These are phyloP conservation scores for Troides oblongomaculatus DNA, from an alignment of 2,888 invertebrate species.

Conservation along the genomic window DNA sequence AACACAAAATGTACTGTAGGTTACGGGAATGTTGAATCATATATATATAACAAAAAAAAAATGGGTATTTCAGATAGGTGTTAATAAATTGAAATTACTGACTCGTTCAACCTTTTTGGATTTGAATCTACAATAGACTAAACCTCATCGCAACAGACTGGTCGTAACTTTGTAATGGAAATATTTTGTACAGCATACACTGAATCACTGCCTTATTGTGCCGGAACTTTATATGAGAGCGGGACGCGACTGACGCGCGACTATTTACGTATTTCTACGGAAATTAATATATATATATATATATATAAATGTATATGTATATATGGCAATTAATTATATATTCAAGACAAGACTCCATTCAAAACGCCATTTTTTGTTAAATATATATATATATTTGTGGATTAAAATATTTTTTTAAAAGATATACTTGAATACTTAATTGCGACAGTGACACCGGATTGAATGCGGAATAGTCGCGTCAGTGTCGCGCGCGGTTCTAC, in stretches of 20 bases:
- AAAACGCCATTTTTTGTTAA: conserved; percentile 19
- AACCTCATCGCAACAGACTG: conserved; percentile 78
- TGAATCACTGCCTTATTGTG: conserved; percentile 79
- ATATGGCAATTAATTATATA: conserved; percentile 26
- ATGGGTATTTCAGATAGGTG: conserved; percentile 74
- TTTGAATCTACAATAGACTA: conserved; percentile 78
- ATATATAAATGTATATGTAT: conserved; percentile 37
- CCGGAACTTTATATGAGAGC: conserved; percentile 63
- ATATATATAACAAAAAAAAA: conserved; percentile 52
- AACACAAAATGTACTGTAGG: conserved; percentile 77
- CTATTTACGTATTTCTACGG: conserved; percentile 40
- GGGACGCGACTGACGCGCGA: conserved; percentile 40
- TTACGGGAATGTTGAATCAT: conserved; percentile 76
- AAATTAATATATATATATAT: conserved; percentile 4
- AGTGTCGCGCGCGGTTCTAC: conserved; percentile 53
- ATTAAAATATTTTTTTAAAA: conserved; percentile 30
- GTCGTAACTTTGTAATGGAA: conserved; percentile 72
- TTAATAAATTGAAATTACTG: conserved; percentile 70
- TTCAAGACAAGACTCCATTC: conserved; percentile 6
- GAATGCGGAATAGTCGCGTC: conserved; percentile 35
- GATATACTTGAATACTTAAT: conserved; percentile 33
- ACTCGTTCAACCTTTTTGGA: conserved; percentile 78
- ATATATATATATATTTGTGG: conserved; percentile 17
- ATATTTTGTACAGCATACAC: conserved; percentile 79
- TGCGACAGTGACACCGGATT: neutral